Evolutionary conservation across 2,888 invertebrate genomes (phyloP).

Genomic region (Lymantria monacha): DNA sequence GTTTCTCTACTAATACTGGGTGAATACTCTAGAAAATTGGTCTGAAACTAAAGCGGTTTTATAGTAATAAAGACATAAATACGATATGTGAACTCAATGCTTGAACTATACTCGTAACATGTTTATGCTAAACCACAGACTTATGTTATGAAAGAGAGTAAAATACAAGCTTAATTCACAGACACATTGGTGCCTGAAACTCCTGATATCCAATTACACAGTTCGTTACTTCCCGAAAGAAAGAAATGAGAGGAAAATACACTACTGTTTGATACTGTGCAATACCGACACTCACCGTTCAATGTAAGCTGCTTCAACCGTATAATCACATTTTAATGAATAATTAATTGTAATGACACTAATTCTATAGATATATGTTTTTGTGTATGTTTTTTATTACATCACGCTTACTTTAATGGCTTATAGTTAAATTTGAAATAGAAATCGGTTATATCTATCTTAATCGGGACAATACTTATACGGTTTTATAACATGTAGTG

Average conservation of each 20-base stretch:
- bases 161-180: conserved; percentile 45
- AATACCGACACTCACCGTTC: neutral
- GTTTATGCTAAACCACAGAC: too few relatives aligned
- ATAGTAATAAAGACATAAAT: neutral
- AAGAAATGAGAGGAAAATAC: conserved; percentile 64
- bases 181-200: conserved; percentile 53
- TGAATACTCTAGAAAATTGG: conserved; percentile 1
- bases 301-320: too few relatives aligned
- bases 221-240: conserved; percentile 70
- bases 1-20: conserved; percentile 8
- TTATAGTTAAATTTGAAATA: too few relatives aligned
- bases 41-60: neutral
- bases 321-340: too few relatives aligned
- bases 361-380: too few relatives aligned
- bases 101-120: neutral
- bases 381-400: too few relatives aligned
- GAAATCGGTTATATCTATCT: too few relatives aligned
- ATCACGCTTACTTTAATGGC: too few relatives aligned
- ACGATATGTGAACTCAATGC: neutral
- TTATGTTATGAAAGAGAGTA: conserved; percentile 17
- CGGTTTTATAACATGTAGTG: conserved; percentile 25
- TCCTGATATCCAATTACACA: conserved; percentile 69
- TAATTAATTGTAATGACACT: too few relatives aligned
- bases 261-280: conserved; percentile 39
- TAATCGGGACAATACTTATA: too few relatives aligned